Evolutionary conservation across 2,888 invertebrate species (phyloP).

Genomic region (Drosophila rubida): DNA sequence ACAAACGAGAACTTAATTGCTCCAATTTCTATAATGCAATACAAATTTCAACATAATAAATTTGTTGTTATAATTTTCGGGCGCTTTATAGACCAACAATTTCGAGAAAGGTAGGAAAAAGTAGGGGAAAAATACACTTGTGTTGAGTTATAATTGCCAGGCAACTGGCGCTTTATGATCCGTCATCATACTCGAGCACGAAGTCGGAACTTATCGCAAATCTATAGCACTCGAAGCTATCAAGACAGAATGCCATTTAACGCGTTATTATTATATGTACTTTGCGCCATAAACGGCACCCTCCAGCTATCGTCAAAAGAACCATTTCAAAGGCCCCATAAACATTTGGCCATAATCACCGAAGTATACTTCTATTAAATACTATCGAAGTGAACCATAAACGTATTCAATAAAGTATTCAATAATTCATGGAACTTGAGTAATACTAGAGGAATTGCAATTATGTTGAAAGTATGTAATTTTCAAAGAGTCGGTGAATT

Average conservation of each 20-base stretch:
- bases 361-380: conserved; percentile 3
- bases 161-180: conserved; percentile 43
- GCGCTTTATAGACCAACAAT: neutral
- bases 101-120: neutral
- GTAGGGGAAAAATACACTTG: conserved; percentile 14
- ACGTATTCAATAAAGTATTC: neutral
- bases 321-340: conserved; percentile 22
- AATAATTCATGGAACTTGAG: neutral
- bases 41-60: conserved; percentile 32
- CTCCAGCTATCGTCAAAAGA: conserved; percentile 6
- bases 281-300: conserved; percentile 24
- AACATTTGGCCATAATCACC: conserved; percentile 26
- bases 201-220: conserved; percentile 50
- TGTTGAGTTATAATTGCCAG: conserved; percentile 28
- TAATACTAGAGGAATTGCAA: neutral
- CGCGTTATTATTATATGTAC: conserved; percentile 47
- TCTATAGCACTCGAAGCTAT: conserved; percentile 59
- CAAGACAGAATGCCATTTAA: conserved; percentile 56
- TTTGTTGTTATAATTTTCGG: conserved; percentile 25
- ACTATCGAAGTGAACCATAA: conserved; percentile 23
- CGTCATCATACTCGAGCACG: conserved; percentile 32
- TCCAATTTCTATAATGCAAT: conserved; percentile 8
- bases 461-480: neutral
- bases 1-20: conserved; percentile 11
- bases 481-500: neutral